Base-by-base conservation (phyloP, 2,113 vertebrate species). In the Channa maculata region DNA sequence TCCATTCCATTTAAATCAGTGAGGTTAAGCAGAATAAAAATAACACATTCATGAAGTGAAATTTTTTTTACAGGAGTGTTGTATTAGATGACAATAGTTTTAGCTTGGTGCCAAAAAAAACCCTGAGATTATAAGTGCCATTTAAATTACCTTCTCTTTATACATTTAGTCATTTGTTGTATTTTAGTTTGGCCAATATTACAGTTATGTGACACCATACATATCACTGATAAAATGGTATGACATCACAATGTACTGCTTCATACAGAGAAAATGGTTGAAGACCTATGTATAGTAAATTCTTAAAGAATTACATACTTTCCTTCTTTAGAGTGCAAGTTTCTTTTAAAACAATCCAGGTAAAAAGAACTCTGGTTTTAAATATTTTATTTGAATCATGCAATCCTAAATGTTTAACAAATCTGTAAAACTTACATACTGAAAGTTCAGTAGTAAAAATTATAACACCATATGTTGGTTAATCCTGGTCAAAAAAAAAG, bases 361-460 rank as follows among this genome's bases (percentile, higher is more conserved):
- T 3, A 58, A 33, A 62, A 33, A 53, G 4, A 54, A 46, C 2
- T 0, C 5, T 8, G 6, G 46, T 53, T 63, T 75, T 34, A 12
- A 49, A 64, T 8, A 15, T 38, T 76, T 82, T 85, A 87, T 77
- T 84, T 78, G 51, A 61, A 60, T 45, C 57, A 78, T 45, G 5
- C 5, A 69, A 37, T 3, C 71, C 8, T 15, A 13, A 75, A 80
- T 83, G n/a, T 65, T 65, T 79, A 13, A 14, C 10, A 74, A 54
- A 69, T 77, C 71, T 85, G 69, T 80, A 76, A 71, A 65, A 37
- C 59, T 82, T 60, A 78, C 65, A 85, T 39, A 58, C 15, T 7
- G 15, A 60, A 63, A 43, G 45, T 70, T 24, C 1, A 57, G 33
- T 5, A 7, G 57, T 49, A 53, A 54, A 65, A 52, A 53, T 36